Base-by-base conservation (phyloP, 1,140 invertebrate species). In the Oncopodura yosiiana region DNA sequence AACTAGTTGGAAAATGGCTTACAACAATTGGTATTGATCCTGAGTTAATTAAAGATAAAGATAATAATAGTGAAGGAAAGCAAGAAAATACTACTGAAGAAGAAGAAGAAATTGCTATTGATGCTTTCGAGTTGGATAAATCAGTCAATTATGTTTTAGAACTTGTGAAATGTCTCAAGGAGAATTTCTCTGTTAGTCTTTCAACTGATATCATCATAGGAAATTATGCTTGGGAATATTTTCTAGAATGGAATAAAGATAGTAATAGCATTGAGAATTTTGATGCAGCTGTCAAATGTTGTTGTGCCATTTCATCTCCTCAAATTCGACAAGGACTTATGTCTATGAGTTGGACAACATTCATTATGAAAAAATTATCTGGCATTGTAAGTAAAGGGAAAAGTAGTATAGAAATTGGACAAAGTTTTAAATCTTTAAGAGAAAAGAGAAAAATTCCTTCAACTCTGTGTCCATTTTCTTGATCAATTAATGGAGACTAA, bases 151-250 rank as follows among this genome's bases (percentile, higher is more conserved):
- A 16, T 43, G 18, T 41, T 58, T 32, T 18, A 67, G 65, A 61
- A 19, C 50, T 79, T 61, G 62, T 84, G 5, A 73, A 73, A 11
- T 64, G 82, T 19, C 69, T 87, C 21, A 78, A 79, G 34, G 74
- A 76, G 34, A 80, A 86, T 69, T 93, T 94, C 69, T 89, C 89
- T 1, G 81, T 88, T 52, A 93, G 87, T 70, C 75, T 93, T 30
- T 79, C 83, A 23, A 78, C 81, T 27, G 81, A 83, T 64, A 78
- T 84, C 29, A 69, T 94, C 26, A 70, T 93, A 30, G 79, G 82
- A 11, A 90, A 93, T 69, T 81, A 92, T 74, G 81, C 80, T 62
- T 94, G 90, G 91, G 88, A 94, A 68, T 89, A 87, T 71, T 78
- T 85, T 52, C 77, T 85, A 56, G 76, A 77, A 46, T 94, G 90